Evolutionary conservation across 2,797 vertebrate genomes (phyloP).

Genomic region (Gymnoscopelus microlampas): DNA sequence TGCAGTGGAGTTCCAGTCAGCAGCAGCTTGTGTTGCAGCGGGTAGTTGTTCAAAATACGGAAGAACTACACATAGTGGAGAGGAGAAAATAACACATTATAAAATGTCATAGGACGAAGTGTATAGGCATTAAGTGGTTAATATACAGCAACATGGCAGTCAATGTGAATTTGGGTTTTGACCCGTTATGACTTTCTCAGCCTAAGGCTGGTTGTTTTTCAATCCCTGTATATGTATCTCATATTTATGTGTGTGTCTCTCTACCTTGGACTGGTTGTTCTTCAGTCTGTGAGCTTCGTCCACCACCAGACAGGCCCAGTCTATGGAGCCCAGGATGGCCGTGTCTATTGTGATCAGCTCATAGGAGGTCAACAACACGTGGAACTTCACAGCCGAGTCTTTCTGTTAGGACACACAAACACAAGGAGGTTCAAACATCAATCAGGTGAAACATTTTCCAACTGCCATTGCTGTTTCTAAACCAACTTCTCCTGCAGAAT

Average conservation of each 20-base stretch:
- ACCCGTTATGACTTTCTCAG: no score
- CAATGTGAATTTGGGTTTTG: no score
- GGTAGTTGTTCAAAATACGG: conserved; percentile 94
- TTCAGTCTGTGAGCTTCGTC: conserved; percentile 97
- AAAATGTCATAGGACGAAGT: no score
- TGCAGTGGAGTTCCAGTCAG: conserved; percentile 96
- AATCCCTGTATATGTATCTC: neutral
- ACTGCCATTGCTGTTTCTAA: no score
- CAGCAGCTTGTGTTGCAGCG: conserved; percentile 95
- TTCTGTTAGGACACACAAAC: conserved; percentile 80
- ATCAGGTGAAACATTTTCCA: no score
- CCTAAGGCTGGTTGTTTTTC: no score
- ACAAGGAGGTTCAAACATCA: neutral
- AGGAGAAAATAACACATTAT: neutral
- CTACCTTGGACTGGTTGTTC: conserved; percentile 98
- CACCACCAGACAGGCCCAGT: conserved; percentile 97
- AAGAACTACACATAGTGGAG: conserved; percentile 85
- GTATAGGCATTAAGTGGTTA: no score
- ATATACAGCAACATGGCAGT: no score
- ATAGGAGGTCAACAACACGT: conserved; percentile 94
- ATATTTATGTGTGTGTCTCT: neutral
- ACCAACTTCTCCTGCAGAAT: no score
- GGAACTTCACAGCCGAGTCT: conserved; percentile 96
- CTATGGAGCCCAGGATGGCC: conserved; percentile 95
- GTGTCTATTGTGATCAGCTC: conserved; percentile 97